A percentile compares a stretch with the other conserved stretches of the same genome.
Evolutionary conservation across 2,888 invertebrate species (phyloP).

Genomic region (Lithophane socia): DNA sequence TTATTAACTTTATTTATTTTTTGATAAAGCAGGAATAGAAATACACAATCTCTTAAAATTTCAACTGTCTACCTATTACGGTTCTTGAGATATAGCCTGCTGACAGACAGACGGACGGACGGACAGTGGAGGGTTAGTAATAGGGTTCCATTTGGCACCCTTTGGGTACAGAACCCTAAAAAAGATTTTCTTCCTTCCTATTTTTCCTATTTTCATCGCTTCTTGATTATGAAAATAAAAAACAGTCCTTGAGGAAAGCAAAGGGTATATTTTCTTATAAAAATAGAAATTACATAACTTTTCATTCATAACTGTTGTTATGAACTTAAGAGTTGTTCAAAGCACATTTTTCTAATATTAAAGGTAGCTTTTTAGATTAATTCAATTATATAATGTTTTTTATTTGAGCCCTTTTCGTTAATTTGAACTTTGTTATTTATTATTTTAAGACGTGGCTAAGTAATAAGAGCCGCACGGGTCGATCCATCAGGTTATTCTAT

Average conservation of each 20-base stretch:
- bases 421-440: neutral
- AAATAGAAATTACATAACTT: neutral
- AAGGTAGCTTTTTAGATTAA: neutral
- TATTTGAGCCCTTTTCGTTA: too few relatives aligned
- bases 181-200: neutral
- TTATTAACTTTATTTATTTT: too few relatives aligned
- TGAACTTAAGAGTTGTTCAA: neutral
- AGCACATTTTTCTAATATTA: neutral
- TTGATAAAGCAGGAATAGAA: too few relatives aligned
- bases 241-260: neutral
- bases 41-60: too few relatives aligned
- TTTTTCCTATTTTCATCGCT: neutral
- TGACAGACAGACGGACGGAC: too few relatives aligned
- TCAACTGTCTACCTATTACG: too few relatives aligned
- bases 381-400: neutral
- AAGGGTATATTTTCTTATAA: neutral
- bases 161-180: neutral
- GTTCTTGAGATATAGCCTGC: too few relatives aligned
- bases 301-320: neutral
- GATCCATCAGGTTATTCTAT: too few relatives aligned
- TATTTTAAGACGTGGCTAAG: neutral
- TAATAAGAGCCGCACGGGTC: too few relatives aligned
- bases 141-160: too few relatives aligned
- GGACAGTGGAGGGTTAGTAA: too few relatives aligned
- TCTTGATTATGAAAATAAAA: neutral